Conservation (phyloP, 2,888 invertebrate species). For the Phrixothrix hirtus region DNA sequence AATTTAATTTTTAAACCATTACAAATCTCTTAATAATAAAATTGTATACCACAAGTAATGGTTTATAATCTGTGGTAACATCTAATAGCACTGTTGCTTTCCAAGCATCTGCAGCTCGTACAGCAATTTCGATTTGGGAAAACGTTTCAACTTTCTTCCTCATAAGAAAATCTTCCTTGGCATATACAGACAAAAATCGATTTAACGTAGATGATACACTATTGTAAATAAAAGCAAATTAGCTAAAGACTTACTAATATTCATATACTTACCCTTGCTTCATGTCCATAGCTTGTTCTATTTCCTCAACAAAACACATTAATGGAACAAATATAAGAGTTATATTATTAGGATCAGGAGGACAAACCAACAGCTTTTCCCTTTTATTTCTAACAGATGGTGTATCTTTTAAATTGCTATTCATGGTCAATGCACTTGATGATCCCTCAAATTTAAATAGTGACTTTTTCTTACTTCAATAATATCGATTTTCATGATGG, state of each 20-base stretch:
- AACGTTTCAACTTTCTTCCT: conserved; percentile 70
- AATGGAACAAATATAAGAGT: conserved; percentile 81
- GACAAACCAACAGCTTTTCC: conserved; percentile 73
- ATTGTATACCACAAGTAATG: conserved; percentile 63
- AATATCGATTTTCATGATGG: no score
- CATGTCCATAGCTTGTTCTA: conserved; percentile 68
- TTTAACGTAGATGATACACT: conserved; percentile 76
- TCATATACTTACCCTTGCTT: conserved; percentile 58
- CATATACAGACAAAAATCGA: conserved; percentile 83
- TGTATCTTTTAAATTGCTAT: conserved; percentile 44
- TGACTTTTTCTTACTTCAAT: conserved; percentile 60
- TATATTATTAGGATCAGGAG: conserved; percentile 73
- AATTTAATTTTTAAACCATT: no score
- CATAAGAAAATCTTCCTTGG: conserved; percentile 83
- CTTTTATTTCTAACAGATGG: conserved; percentile 32
- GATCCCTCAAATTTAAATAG: conserved; percentile 75
- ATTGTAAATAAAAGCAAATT: conserved; percentile 28
- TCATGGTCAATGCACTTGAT: conserved; percentile 52
- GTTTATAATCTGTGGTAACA: conserved; percentile 67
- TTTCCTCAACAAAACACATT: conserved; percentile 80
- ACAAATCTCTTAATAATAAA: no score
- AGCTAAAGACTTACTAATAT: background rate
- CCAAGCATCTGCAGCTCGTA: conserved; percentile 79
- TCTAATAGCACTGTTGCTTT: conserved; percentile 73
- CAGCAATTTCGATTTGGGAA: conserved; percentile 70